A percentile compares a stretch with the other conserved stretches of the same genome.
Conservation (phyloP, 1,140 invertebrate genomes). For the Nasonia giraulti region DNA sequence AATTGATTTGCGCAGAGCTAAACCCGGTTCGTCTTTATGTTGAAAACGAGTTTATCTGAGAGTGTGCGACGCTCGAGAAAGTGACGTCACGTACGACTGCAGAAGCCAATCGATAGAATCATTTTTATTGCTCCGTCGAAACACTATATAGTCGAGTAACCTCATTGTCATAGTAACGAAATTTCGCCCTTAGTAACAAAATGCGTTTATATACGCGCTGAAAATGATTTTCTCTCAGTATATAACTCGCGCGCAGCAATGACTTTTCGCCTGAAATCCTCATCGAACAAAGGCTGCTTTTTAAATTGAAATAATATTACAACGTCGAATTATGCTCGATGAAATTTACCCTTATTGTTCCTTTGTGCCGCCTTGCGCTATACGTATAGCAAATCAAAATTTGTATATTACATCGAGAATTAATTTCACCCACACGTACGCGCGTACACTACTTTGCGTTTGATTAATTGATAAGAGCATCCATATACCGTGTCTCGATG, state of each 20-base stretch:
- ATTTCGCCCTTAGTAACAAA: neutral
- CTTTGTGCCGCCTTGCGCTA: too few relatives aligned
- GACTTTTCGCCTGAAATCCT: too few relatives aligned
- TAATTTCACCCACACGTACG: neutral
- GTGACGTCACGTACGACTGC: constrained; percentile 2
- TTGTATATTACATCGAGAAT: too few relatives aligned
- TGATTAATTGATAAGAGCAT: neutral
- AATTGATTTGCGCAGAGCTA: neutral
- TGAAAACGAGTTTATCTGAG: neutral
- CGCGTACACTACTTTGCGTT: neutral
- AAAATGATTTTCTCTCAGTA: constrained; percentile 50
- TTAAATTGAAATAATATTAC: too few relatives aligned
- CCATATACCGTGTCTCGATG: neutral
- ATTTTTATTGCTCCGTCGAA: constrained; percentile 15
- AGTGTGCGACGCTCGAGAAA: neutral
- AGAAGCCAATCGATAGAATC: constrained; percentile 17
- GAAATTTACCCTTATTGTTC: too few relatives aligned
- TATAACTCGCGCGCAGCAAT: too few relatives aligned
- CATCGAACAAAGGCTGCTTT: too few relatives aligned
- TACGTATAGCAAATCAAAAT: too few relatives aligned
- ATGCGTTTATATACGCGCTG: neutral
- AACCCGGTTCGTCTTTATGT: neutral
- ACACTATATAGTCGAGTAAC: neutral
- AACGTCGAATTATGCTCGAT: too few relatives aligned
- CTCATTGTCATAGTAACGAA: constrained; percentile 40